Evolutionary conservation across 1,140 invertebrate genomes (phyloP).

Genomic region (Hormaphis cornu): DNA sequence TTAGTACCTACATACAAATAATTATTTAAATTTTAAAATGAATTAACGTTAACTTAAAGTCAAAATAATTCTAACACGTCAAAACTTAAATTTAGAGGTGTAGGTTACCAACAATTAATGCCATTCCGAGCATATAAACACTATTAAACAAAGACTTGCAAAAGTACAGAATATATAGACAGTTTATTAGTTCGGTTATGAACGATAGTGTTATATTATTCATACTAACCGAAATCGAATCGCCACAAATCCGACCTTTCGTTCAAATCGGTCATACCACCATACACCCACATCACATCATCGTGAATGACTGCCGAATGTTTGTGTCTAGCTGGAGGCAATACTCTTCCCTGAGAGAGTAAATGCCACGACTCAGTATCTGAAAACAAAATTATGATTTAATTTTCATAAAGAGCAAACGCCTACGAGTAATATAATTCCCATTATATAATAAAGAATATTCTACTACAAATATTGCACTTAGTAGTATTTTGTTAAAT

Average conservation of each 20-base stretch:
- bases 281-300: constrained; percentile 74
- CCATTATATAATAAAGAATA: not conserved
- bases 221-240: constrained; percentile 58
- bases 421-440: not conserved
- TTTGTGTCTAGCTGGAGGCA: constrained; percentile 66
- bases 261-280: constrained; percentile 77
- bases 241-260: constrained; percentile 75
- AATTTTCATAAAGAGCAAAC: not conserved
- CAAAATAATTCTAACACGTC: too few relatives aligned
- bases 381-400: constrained; percentile 41
- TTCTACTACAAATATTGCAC: too few relatives aligned
- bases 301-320: constrained; percentile 74
- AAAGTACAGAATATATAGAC: too few relatives aligned
- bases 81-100: too few relatives aligned
- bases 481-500: not conserved
- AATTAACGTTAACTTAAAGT: too few relatives aligned
- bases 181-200: too few relatives aligned
- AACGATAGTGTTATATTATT: too few relatives aligned
- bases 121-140: too few relatives aligned
- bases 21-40: too few relatives aligned
- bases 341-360: constrained; percentile 44
- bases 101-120: too few relatives aligned
- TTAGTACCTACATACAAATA: too few relatives aligned
- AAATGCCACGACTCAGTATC: constrained; percentile 69
- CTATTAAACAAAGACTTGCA: too few relatives aligned